Evolutionary conservation across 92 coral and sea anemone species (phyloP).

Genomic region (Epizoanthus rinbou): DNA sequence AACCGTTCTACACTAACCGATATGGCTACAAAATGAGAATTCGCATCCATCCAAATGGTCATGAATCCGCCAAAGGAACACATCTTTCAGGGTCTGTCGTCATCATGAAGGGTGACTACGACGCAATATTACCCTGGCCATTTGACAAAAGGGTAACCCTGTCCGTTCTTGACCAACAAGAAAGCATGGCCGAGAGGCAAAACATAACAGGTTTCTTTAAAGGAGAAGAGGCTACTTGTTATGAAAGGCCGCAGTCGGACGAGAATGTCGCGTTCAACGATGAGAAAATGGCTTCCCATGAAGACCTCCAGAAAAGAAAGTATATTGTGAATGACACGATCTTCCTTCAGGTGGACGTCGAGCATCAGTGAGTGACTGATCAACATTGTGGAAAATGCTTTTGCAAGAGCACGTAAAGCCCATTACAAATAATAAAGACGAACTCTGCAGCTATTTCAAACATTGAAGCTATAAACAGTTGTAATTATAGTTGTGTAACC

Average conservation of each 20-base stretch:
- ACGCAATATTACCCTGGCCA: slow-evolving; percentile 33
- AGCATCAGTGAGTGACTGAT: slow-evolving; percentile 4
- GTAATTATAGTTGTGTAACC: no score
- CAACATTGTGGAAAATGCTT: no score
- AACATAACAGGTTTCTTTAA: slow-evolving; percentile 19
- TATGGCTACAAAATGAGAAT: slow-evolving; percentile 42
- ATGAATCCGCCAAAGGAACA: slow-evolving; percentile 34
- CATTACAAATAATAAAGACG: no score
- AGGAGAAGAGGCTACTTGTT: slow-evolving; percentile 3
- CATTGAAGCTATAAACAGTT: no score
- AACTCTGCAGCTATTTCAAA: no score
- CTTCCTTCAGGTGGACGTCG: slow-evolving; percentile 19
- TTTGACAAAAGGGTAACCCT: slow-evolving; percentile 23
- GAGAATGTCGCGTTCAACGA: slow-evolving; percentile 29
- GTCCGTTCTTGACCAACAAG: slow-evolving; percentile 36
- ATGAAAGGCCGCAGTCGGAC: slow-evolving; percentile 14
- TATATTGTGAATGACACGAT: slow-evolving; percentile 21
- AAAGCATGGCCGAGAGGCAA: slow-evolving; percentile 19
- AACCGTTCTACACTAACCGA: slow-evolving; percentile 20
- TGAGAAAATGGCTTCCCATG: slow-evolving; percentile 3
- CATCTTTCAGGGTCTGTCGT: slow-evolving; percentile 22
- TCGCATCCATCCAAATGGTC: slow-evolving; percentile 37
- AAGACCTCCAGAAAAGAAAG: slow-evolving; percentile 21
- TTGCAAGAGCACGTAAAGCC: no score
- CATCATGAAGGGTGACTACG: slow-evolving; percentile 38